Evolutionary conservation across 2,797 vertebrate genomes (phyloP), one percentile per base, ranked within the genome.

Genomic region (Atherinosoma microstoma): DNA sequence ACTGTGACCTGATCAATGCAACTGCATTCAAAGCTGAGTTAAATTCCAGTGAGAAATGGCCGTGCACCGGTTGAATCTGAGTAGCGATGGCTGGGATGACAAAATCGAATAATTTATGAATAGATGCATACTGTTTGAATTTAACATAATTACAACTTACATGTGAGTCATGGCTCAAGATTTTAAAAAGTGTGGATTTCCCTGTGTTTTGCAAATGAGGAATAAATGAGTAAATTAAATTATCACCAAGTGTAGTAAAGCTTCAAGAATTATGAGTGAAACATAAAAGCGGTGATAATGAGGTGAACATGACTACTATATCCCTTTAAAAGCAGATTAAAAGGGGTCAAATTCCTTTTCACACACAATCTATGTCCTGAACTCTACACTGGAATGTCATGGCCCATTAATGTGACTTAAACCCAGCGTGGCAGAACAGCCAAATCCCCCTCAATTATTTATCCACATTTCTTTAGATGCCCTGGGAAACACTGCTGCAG

Each of bases 301-400:
- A 47, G 35, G 34, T 70, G 65, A 84, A 74, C 69, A 56, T 67
- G 75, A 82, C 24, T 64, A 70, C 64, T 70, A 71, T 54, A 84
- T 69, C 79, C 76, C 89, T 89, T 92, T 91, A 91, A 80, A 86
- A 78, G 68, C 80, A 91, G 90, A 91, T 87, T 87, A 87, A 86
- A 88, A 75, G 59, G 77, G 73, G 86, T 88, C 70, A 82, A 69
- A 90, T 82, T 83, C 71, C 71, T 76, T 84, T 80, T 84, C 75
- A 76, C 78, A 80, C 63, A 75, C 63, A 86, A 65, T 63, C 64
- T 78, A 72, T 58, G 58, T 60, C 56, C 64, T 9, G 40, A 32
- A 42, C 2, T 7, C 76, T 75, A 73, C 66, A 78, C 54, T 73
- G 54, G 45, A 40, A 53, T 67, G 78, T 79, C 85, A 89, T 2